Evolutionary conservation across 2,888 invertebrate species (phyloP).

Genomic region (Agrypnus murinus): DNA sequence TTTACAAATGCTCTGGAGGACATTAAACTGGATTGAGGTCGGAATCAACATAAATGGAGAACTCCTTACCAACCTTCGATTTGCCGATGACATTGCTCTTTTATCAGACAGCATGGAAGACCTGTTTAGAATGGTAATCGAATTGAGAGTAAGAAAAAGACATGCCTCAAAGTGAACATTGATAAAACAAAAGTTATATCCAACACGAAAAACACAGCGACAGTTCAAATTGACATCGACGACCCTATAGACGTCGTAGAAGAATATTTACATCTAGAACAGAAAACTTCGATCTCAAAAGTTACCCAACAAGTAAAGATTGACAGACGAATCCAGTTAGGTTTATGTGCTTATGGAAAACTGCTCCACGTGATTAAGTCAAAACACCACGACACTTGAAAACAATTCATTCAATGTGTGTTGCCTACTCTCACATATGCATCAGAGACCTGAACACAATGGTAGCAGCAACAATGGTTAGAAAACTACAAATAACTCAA

Average conservation of each 20-base stretch:
- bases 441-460: not conserved
- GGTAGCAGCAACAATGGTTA: not conserved
- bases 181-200: not conserved
- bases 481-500: not conserved
- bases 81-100: too few species aligned
- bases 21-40: too few species aligned
- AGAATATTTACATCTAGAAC: not conserved
- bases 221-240: not conserved
- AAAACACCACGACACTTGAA: conserved; percentile 3
- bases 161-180: not conserved
- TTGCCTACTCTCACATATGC: conserved; percentile 11
- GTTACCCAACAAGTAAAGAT: not conserved
- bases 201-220: not conserved
- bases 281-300: not conserved
- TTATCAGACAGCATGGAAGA: not conserved
- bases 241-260: not conserved
- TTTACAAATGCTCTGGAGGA: too few species aligned
- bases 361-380: not conserved
- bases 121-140: not conserved
- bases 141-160: not conserved
- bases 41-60: not conserved
- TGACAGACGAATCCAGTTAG: conserved; percentile 7
- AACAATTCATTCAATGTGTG: conserved; percentile 6
- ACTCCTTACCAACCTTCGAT: not conserved
- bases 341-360: not conserved